phyloP scores from a whole-genome alignment of 2,888 invertebrate species.

The Ochropleura plecta region DNA sequence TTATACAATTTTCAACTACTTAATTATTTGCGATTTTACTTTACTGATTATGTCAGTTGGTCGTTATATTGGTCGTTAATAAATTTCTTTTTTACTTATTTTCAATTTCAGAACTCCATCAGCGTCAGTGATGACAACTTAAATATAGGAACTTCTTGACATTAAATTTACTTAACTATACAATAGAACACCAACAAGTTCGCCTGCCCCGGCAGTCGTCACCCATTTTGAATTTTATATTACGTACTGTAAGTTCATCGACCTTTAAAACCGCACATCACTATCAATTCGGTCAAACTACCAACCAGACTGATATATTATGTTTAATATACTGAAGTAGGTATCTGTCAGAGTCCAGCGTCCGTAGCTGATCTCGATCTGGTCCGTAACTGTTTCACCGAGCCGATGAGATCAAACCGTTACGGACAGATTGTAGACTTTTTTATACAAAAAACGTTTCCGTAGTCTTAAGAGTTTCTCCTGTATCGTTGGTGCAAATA shows the following conservation, averaged over 20 bases:
- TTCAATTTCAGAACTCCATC: not conserved
- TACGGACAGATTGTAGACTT: not conserved
- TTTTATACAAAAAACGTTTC: no score
- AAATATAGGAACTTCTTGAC: constrained; percentile 1
- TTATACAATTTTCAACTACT: not conserved
- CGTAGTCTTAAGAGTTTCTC: no score
- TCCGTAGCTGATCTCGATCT: not conserved
- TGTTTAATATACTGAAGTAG: not conserved
- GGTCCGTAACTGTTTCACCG: not conserved
- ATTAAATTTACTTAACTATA: not conserved
- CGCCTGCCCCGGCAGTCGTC: not conserved
- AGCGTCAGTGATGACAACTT: not conserved
- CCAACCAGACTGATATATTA: not conserved
- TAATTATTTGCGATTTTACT: not conserved
- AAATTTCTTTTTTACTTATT: not conserved
- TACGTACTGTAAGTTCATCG: not conserved
- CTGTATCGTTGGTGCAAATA: no score
- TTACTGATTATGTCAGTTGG: not conserved
- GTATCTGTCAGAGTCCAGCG: not conserved
- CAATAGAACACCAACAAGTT: not conserved
- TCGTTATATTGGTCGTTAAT: not conserved
- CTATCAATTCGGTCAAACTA: not conserved
- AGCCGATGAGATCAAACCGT: not conserved
- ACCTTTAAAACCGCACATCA: constrained; percentile 1
- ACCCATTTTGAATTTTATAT: constrained; percentile 8